A percentile compares a stretch with the other conserved stretches of the same genome.
Evolutionary conservation across 2,888 invertebrate species (phyloP).

Genomic region (Branchinecta sandiegonensis): DNA sequence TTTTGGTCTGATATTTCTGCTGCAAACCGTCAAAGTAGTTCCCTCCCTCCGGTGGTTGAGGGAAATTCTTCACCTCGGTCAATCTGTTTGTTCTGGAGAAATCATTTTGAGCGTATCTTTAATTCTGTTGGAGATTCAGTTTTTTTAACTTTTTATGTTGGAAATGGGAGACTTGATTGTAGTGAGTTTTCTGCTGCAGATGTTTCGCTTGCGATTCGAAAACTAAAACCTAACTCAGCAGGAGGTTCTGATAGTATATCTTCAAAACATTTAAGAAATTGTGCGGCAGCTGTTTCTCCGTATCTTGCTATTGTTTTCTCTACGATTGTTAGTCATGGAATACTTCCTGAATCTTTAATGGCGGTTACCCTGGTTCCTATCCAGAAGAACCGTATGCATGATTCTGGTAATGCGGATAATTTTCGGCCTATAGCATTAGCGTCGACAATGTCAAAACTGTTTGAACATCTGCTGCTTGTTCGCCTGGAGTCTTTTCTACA

Average conservation of each 20-base stretch:
- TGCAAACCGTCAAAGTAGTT: background rate
- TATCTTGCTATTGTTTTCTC: no score
- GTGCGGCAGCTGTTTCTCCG: background rate
- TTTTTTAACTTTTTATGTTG: background rate
- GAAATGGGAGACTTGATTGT: no score
- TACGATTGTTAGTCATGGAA: no score
- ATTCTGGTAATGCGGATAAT: no score
- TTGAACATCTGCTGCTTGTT: no score
- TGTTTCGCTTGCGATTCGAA: background rate
- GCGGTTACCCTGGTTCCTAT: no score
- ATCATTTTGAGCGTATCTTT: background rate
- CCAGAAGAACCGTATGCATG: no score
- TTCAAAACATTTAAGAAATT: background rate
- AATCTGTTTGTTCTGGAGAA: background rate
- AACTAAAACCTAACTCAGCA: background rate
- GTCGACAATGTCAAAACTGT: no score
- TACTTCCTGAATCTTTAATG: no score
- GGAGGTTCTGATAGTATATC: background rate
- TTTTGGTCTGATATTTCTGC: background rate
- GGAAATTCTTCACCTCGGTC: background rate
- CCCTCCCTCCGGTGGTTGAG: conserved; percentile 13
- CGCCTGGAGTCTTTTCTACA: no score
- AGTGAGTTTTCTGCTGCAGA: no score
- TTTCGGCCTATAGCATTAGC: no score
- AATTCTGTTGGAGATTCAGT: background rate